Percentiles rank a stretch among this genome's conserved stretches.
Evolutionary conservation across 2,888 invertebrate species (phyloP).

Genomic region (Sipunculus nudus): DNA sequence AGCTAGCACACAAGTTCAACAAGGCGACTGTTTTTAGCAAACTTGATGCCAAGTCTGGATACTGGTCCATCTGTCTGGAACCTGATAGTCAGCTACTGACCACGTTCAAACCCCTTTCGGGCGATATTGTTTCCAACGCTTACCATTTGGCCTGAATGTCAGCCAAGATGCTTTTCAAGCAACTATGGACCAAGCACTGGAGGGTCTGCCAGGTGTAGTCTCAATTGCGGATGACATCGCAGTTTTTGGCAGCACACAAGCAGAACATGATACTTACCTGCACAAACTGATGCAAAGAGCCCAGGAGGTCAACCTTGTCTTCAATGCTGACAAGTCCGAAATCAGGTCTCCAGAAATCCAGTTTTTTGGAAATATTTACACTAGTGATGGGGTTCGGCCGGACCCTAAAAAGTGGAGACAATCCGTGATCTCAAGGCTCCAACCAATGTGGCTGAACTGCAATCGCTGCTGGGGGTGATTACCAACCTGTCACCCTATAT

Average conservation of each 20-base stretch:
- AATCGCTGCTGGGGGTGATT: constrained; percentile 26
- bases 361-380: constrained; percentile 27
- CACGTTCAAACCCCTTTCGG: constrained; percentile 18
- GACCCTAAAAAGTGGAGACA: constrained; percentile 26
- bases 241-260: neutral
- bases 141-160: constrained; percentile 8
- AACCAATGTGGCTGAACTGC: constrained; percentile 19
- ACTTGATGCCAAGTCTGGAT: constrained; percentile 30
- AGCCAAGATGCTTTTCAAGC: constrained; percentile 12
- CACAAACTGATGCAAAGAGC: constrained; percentile 3
- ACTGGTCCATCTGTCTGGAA: constrained; percentile 22
- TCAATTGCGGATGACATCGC: constrained; percentile 8
- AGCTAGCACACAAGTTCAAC: constrained; percentile 19
- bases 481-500: constrained; percentile 27
- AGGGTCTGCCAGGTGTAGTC: neutral
- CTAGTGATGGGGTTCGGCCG: constrained; percentile 22
- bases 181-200: constrained; percentile 2
- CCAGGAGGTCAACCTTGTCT: neutral
- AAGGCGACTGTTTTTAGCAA: constrained; percentile 23
- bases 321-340: neutral
- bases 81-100: constrained; percentile 6
- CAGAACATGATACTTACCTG: constrained; percentile 2
- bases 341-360: constrained; percentile 9
- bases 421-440: constrained; percentile 21
- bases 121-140: constrained; percentile 4